These are phyloP conservation scores for Ophthalmolycus amberensis DNA, from an alignment of 2,113 vertebrate species.

Conservation along the genomic window DNA sequence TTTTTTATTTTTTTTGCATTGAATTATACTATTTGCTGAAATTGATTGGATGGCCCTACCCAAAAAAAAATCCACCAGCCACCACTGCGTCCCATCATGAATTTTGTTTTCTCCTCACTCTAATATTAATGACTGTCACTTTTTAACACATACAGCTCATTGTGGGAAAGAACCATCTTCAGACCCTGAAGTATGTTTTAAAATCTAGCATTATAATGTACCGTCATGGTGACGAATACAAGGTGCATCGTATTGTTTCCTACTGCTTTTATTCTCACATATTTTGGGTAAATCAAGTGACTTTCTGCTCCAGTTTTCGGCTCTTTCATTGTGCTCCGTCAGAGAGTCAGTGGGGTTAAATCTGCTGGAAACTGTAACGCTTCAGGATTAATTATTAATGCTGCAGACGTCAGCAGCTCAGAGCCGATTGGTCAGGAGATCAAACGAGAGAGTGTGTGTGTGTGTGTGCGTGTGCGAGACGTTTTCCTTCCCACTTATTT, in stretches of 20 bases:
- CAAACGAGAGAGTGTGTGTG: neutral
- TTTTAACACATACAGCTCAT: neutral
- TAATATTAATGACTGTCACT: neutral
- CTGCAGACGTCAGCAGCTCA: slow-evolving; percentile 22
- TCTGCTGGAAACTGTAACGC: neutral
- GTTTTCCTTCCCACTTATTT: slow-evolving; percentile 24
- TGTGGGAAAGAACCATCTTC: neutral
- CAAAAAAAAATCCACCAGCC: no score
- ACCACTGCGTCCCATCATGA: neutral
- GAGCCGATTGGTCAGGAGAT: slow-evolving; percentile 3
- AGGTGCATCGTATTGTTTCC: neutral
- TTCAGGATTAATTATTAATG: slow-evolving; percentile 42
- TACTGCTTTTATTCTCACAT: neutral
- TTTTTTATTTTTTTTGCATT: no score
- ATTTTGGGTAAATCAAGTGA: neutral
- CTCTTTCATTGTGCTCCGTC: neutral
- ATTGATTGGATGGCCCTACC: no score
- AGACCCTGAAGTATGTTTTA: neutral
- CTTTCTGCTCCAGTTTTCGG: neutral
- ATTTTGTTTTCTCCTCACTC: neutral
- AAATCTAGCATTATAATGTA: neutral
- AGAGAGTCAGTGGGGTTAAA: neutral
- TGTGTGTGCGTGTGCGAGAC: neutral
- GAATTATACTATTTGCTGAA: no score
- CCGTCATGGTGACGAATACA: neutral